phyloP scores from a whole-genome alignment of 2,113 vertebrate species.

The Semicossyphus pulcher region DNA sequence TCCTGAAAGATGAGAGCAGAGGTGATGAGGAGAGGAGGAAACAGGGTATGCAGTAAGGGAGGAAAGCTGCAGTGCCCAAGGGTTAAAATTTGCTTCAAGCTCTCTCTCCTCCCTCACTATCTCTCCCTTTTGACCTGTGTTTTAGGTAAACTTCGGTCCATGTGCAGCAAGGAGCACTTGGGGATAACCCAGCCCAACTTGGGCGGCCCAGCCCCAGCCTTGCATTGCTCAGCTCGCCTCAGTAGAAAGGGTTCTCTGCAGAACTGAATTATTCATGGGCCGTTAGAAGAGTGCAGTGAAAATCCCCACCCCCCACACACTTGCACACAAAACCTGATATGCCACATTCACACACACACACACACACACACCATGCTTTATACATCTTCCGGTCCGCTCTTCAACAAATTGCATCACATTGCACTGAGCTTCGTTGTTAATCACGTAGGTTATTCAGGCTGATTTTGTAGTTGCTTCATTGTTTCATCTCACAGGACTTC shows the following conservation, averaged over 20 bases:
- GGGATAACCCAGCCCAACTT: conserved; percentile 61
- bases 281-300: conserved; percentile 76
- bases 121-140: conserved; percentile 6
- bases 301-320: conserved; percentile 68
- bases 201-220: conserved; percentile 36
- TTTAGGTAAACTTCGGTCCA: conserved; percentile 38
- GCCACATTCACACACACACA: conserved; percentile 41
- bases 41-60: background rate
- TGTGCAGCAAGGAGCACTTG: conserved; percentile 47
- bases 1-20: conserved; percentile 37
- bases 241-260: conserved; percentile 78
- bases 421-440: conserved; percentile 13
- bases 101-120: background rate
- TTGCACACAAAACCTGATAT: conserved; percentile 66
- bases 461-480: background rate
- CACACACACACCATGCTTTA: conserved; percentile 22
- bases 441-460: conserved; percentile 11
- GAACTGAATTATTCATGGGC: conserved; percentile 84
- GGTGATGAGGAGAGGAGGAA: conserved; percentile 1
- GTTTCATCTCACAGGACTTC: conserved; percentile 15
- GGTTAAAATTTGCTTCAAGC: conserved; percentile 6
- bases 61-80: conserved; percentile 15
- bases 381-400: conserved; percentile 29
- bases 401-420: conserved; percentile 22
- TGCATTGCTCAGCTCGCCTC: conserved; percentile 60